A percentile compares a stretch with the other conserved stretches of the same genome.
These are phyloP conservation scores for Oryzias curvinotus DNA, from an alignment of 2,113 vertebrate species.

Conservation along the genomic window DNA sequence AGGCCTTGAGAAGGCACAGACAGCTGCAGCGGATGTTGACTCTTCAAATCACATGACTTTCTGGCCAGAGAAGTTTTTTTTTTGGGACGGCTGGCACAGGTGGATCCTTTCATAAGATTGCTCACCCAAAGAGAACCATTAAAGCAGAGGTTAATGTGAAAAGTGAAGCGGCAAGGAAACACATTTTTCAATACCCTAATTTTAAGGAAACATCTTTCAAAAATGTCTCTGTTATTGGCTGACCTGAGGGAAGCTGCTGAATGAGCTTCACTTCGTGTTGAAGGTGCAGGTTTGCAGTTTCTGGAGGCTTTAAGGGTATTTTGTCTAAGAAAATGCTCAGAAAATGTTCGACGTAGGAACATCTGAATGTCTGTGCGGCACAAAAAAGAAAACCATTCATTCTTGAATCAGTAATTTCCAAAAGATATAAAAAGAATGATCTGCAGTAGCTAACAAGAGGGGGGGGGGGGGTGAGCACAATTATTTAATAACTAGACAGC, in stretches of 20 bases:
- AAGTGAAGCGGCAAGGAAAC: conserved; percentile 73
- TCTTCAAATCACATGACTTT: conserved; percentile 40
- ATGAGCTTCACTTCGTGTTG: conserved; percentile 69
- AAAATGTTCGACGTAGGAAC: not conserved
- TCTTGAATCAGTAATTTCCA: conserved; percentile 4
- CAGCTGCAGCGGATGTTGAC: conserved; percentile 72
- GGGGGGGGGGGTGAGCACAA: conserved; percentile 47
- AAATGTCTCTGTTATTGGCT: conserved; percentile 77
- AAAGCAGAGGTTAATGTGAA: conserved; percentile 66
- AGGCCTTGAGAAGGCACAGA: conserved; percentile 61
- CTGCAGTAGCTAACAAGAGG: conserved; percentile 44
- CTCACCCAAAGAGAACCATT: conserved; percentile 30
- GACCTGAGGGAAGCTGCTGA: conserved; percentile 67
- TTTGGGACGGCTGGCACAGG: conserved; percentile 55
- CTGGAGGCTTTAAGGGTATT: conserved; percentile 66
- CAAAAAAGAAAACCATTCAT: not conserved
- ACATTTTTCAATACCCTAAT: conserved; percentile 79
- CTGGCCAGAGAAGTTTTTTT: conserved; percentile 54
- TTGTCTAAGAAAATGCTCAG: not conserved
- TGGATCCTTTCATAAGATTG: conserved; percentile 54
- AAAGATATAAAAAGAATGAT: conserved; percentile 22
- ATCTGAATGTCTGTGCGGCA: not conserved
- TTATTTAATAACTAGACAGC: conserved; percentile 36
- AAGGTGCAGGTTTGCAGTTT: conserved; percentile 68
- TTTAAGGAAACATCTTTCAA: conserved; percentile 80